phyloP scores from a whole-genome alignment of 2,888 invertebrate species.

The Salticus scenicus region DNA sequence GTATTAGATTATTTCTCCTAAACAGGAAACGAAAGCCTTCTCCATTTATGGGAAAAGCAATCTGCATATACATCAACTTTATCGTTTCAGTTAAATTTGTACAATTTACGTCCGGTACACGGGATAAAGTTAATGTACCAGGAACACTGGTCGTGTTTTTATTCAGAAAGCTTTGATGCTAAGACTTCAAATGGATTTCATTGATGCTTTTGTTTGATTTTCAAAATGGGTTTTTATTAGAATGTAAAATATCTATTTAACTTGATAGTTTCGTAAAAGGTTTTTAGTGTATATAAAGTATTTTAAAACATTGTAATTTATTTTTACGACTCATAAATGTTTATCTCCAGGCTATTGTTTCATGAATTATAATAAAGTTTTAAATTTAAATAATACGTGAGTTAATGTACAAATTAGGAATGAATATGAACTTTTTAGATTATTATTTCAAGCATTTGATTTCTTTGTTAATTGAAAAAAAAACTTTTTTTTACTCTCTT shows the following conservation, averaged over 20 bases:
- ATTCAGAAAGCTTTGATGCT: neutral
- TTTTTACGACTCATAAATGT: no score
- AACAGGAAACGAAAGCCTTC: constrained; percentile 10
- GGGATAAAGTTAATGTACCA: constrained; percentile 12
- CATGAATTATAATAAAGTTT: no score
- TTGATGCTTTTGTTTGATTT: neutral
- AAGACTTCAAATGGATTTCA: neutral
- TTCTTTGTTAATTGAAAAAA: no score
- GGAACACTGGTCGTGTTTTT: neutral
- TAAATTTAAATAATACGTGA: no score
- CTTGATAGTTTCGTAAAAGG: neutral
- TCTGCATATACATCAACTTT: constrained; percentile 49
- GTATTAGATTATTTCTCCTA: constrained; percentile 32
- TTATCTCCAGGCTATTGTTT: no score
- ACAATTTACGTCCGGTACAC: neutral
- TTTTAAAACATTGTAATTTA: neutral
- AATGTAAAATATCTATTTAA: neutral
- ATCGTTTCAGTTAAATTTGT: constrained; percentile 22
- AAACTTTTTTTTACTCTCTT: no score
- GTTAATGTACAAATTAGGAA: no score
- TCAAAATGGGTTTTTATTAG: neutral
- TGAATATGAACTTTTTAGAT: no score
- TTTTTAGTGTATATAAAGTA: neutral
- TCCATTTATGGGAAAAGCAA: constrained; percentile 59
- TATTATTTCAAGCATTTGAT: no score